Base-by-base conservation (phyloP, 2,113 vertebrate genomes). In the Ceuthmochares aereus region DNA sequence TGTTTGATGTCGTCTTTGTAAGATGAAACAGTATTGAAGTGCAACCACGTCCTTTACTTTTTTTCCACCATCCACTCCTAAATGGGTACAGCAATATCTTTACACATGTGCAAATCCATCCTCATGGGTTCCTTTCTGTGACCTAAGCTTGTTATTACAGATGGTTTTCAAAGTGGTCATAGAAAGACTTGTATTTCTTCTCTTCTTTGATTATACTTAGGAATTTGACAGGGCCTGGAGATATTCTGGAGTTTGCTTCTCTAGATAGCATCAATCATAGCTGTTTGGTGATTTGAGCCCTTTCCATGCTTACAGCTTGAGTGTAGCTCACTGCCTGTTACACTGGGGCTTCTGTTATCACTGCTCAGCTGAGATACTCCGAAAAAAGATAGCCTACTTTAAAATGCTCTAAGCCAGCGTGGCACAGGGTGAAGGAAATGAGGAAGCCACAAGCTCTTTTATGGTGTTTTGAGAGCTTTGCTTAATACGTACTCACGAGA, bases 181-280 rank as follows among this genome's bases (percentile, higher is more conserved):
- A 94, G 89, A 47, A 94, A 89, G 95, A 94, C 59, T 82, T 84
- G 70, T 54, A 73, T 95, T 95, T 94, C 47, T 96, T 87, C 26
- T 80, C 22, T 10, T 32, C 79, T 95, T 95, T 95, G 34, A 92
- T 96, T 90, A 96, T 91, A 75, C 70, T 86, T 49, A 93, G 86
- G 95, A 96, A 90, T 59, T 42, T 67, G 91, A 81, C 12, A 18
- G 81, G 22, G 19, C 17, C n/a, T 85, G 74, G 89, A 94, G 95
- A 82, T 55, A 69, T 74, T 96, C 83, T 34, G 69, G 79, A 47
- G 54, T 86, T 82, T 37, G 12, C 17, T 80, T 62, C 45, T 76
- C 70, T 56, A 67, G 87, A 84, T 13, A 13, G 47, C 10, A 75
- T 17, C 90, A 78, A 95, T 87, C 82, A 85, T 60, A 69, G 87